These are phyloP conservation scores for Laspeyria flexula DNA, from an alignment of 2,888 invertebrate species.

Conservation along the genomic window DNA sequence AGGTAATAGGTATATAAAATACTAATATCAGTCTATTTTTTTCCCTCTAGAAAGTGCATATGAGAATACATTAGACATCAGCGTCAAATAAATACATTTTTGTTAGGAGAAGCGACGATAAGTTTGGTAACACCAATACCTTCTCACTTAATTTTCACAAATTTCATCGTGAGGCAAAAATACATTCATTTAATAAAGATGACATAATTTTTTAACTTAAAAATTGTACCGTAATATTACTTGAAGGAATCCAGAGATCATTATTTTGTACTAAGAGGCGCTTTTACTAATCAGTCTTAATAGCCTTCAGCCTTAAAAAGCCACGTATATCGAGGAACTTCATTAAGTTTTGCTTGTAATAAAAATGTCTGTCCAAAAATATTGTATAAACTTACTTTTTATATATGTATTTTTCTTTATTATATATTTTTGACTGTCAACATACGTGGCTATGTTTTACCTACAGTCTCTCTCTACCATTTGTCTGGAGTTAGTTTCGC, in stretches of 20 bases:
- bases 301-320: conserved; percentile 31
- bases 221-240: too few species aligned
- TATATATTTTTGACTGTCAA: background rate
- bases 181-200: too few species aligned
- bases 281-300: conserved; percentile 41
- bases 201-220: too few species aligned
- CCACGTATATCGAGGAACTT: conserved; percentile 23
- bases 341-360: conserved; percentile 25
- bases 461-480: conserved; percentile 58
- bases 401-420: background rate
- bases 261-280: conserved; percentile 31
- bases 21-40: conserved; percentile 24
- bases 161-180: too few species aligned
- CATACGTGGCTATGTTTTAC: conserved; percentile 26
- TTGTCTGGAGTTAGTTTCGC: conserved; percentile 69
- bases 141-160: too few species aligned
- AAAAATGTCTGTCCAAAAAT: too few species aligned
- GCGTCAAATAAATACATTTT: too few species aligned
- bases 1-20: conserved; percentile 2
- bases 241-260: conserved; percentile 11
- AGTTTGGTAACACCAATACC: too few species aligned
- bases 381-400: too few species aligned
- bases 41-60: conserved; percentile 34
- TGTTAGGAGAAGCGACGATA: too few species aligned
- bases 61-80: too few species aligned